Conservation (phyloP, 2,797 vertebrate species). For the Syndactyla subalaris region DNA sequence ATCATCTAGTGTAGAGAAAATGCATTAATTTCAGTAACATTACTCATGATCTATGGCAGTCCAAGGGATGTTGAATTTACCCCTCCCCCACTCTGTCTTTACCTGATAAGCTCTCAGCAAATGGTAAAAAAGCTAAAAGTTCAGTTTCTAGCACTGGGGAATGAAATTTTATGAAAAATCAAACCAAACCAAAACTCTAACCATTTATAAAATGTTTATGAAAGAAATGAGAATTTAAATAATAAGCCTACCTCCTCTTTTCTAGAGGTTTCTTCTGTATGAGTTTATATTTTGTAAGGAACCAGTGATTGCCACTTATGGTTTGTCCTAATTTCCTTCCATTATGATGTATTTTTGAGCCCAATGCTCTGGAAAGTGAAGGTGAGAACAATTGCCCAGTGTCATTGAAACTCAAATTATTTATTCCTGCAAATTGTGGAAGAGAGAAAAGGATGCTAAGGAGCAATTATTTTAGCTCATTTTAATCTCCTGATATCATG, state of each 20-base stretch:
- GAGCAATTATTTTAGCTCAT: neutral
- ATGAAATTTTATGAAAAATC: neutral
- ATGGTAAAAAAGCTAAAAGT: neutral
- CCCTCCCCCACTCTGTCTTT: neutral
- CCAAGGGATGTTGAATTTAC: neutral
- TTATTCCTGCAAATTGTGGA: neutral
- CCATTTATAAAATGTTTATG: neutral
- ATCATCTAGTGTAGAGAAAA: neutral
- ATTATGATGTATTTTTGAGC: neutral
- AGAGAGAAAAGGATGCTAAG: neutral
- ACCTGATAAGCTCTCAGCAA: neutral
- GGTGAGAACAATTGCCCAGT: neutral
- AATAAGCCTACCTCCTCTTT: neutral
- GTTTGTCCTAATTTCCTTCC: neutral
- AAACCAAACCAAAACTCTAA: neutral
- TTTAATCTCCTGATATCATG: neutral
- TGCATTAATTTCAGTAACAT: neutral
- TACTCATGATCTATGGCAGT: neutral
- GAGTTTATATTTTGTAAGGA: neutral
- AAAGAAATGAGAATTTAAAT: neutral
- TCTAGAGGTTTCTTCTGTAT: neutral
- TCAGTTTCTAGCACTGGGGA: neutral
- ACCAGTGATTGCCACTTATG: neutral
- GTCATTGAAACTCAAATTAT: neutral
- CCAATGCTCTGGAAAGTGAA: neutral